Evolutionary conservation across 2,797 vertebrate species (phyloP).

Genomic region (Sebastes taczanowskii): DNA sequence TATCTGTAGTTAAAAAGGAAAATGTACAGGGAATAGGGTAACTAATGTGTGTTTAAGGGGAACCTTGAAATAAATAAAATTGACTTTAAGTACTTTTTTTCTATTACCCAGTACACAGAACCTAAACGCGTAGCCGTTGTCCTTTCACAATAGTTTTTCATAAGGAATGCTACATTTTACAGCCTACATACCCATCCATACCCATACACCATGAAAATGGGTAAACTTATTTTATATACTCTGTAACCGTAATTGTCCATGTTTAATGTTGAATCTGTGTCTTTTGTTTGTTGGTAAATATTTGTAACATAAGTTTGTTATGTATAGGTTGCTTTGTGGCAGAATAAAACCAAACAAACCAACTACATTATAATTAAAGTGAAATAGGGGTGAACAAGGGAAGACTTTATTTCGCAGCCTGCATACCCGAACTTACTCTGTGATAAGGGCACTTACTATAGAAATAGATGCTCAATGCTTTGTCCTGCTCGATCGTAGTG

Average conservation of each 20-base stretch:
- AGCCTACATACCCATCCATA: neutral
- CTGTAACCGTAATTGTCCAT: neutral
- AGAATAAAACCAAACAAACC: neutral
- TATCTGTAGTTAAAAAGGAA: neutral
- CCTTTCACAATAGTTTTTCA: neutral
- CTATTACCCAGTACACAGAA: neutral
- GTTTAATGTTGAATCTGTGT: neutral
- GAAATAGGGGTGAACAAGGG: neutral
- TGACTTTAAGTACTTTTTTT: neutral
- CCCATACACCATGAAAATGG: neutral
- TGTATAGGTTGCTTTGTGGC: neutral
- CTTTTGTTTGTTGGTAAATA: neutral
- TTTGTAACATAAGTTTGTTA: neutral
- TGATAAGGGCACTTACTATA: neutral
- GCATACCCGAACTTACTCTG: neutral
- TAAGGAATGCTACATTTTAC: neutral
- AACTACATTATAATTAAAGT: neutral
- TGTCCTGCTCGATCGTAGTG: neutral
- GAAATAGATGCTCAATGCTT: neutral
- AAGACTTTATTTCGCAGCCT: too few species aligned
- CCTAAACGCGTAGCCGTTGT: neutral
- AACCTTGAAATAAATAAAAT: neutral
- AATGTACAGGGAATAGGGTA: neutral
- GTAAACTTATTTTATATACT: neutral
- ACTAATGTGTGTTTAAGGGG: neutral